Evolutionary conservation across 2,797 vertebrate species (phyloP).

Genomic region (Fringilla coelebs): DNA sequence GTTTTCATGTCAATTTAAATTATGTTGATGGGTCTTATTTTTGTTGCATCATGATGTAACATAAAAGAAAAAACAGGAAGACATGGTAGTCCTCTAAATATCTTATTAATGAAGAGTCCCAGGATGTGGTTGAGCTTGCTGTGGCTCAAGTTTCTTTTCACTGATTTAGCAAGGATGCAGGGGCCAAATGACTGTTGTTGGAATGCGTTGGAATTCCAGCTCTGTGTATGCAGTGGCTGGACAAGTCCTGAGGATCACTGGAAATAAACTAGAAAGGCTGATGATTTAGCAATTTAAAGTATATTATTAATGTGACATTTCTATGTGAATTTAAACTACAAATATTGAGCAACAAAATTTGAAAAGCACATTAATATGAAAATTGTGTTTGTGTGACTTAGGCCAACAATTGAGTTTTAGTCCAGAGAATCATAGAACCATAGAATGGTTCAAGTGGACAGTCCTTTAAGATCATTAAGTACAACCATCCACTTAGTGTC

Average conservation of each 20-base stretch:
- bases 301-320: neutral
- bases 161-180: neutral
- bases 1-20: neutral
- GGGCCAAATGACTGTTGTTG: neutral
- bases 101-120: neutral
- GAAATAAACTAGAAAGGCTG: neutral
- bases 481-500: no score
- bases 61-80: neutral
- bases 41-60: neutral
- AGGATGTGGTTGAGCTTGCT: fast-evolving
- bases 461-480: neutral
- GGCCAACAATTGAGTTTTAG: neutral
- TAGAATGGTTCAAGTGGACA: neutral
- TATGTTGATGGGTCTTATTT: neutral
- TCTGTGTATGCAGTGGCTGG: neutral
- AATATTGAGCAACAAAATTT: neutral
- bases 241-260: neutral
- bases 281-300: neutral
- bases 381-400: neutral
- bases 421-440: neutral
- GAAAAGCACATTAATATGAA: neutral
- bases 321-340: neutral
- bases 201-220: neutral
- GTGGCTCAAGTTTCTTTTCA: neutral
- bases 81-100: neutral